Base-by-base conservation (phyloP, 2,113 vertebrate species). In the Maccullochella peelii region DNA sequence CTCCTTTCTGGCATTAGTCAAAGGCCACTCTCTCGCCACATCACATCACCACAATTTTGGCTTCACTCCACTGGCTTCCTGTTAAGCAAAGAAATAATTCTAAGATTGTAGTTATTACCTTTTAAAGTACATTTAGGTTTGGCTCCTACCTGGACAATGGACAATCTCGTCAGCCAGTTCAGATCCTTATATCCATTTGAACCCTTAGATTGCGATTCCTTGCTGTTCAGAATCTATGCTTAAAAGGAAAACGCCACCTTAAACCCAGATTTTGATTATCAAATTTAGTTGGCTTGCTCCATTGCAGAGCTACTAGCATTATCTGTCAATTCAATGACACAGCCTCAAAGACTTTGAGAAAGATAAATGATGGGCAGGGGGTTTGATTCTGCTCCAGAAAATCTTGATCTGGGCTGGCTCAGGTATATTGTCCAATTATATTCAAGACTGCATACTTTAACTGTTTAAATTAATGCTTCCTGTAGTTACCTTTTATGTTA, bases 401-500 rank as follows among this genome's bases (percentile, higher is more conserved):
- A 10, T 70, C 20, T 25, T 70, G 8, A 52, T 52, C n/a, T 42
- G 38, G 10, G 6, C 42, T 12, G 12, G n/a, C 25, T 52, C 25
- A n/a, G 12, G 1, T 47, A 59, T 38, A 12, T 11, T 27, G 47
- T 36, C 4, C 27, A 6, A 44, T 33, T 52, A 49, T 50, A 50
- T 38, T 30, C 2, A 38, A 16, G 1, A 9, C 10, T 38, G 4
- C 33, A 30, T n/a, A n/a, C 27, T 79, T 50, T 5, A 18, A 25
- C 23, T 52, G 6, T 44, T 21, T 68, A 20, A 67, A 77, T 50
- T 6, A 42, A 6, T 16, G 4, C 27, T 71, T 69, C 67, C 33
- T 49, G 5, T 11, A 25, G 20, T 68, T 50, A 16, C 47, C 57
- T 77, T 42, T 74, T 62, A 74, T 61, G 38, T 50, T 42, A 57